Base-by-base conservation (phyloP, 2,888 invertebrate species). In the Leucania comma region DNA sequence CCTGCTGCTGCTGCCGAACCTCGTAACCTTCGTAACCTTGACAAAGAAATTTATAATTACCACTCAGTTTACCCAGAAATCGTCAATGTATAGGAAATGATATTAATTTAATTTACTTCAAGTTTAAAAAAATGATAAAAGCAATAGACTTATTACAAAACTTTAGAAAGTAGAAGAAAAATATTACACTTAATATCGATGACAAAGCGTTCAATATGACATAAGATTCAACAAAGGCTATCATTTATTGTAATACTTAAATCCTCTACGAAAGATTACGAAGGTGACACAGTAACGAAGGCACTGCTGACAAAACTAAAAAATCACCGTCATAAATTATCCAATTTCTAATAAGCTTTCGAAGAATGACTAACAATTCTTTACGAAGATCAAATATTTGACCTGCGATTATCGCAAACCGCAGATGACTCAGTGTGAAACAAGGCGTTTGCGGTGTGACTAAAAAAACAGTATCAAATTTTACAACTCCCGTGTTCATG, bases 401-500 rank as follows among this genome's bases (percentile, higher is more conserved):
- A 80, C 78, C 75, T 70, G 58, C 32, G 83, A 56, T 81, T 80
- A 85, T 77, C 62, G 72, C 75, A 65, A 78, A 81, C 75, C 71
- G 56, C 61, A 74, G 46, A 75, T 84, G 84, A 87, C 66, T 82
- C 81, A 83, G 80, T 79, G 82, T 81, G 75, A 86, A 86, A 79
- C 82, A 82, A 82, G 65, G 65, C 60, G 75, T 84, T 32, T 72
- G 80, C 56, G 60, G 77, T 80, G 71, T 67, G 64, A 67, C 87
- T 86, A 83, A 85, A 81, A 85, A 84, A 87, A 85, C 84, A 86
- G 87, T 90, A 91, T 91, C 88, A 85, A 86, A 85, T 91, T 93
- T 93, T 90, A 93, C 87, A 90, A 92, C 85, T 82, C 75, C 86
- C 85, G 90, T 85, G 90, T 90, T 92, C 89, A 87, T 87, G 83